Conservation (phyloP, 2,888 invertebrate species). For the Plebejus argus region DNA sequence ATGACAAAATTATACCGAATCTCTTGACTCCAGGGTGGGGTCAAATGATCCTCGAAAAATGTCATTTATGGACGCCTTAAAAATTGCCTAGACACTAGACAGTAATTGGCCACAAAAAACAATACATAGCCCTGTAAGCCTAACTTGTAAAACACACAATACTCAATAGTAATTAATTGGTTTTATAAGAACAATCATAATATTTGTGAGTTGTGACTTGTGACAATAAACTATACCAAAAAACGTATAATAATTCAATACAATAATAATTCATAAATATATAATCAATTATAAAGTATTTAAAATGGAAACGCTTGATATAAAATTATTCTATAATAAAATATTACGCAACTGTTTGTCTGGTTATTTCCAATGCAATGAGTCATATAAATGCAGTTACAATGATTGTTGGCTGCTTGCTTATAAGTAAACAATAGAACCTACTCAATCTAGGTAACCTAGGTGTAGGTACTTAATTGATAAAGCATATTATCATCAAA, state of each 20-base stretch:
- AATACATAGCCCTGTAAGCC: too few species aligned
- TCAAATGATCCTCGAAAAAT: neutral
- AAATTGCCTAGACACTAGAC: too few species aligned
- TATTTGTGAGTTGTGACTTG: too few species aligned
- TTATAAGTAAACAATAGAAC: slow-evolving; percentile 7
- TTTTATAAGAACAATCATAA: neutral
- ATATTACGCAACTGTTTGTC: neutral
- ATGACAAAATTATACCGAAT: neutral
- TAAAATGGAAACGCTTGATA: neutral
- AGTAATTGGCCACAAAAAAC: too few species aligned
- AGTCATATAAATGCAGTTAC: slow-evolving; percentile 10
- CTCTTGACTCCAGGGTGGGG: neutral
- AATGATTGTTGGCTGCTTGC: neutral
- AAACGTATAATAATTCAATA: too few species aligned
- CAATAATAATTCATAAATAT: neutral
- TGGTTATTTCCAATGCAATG: neutral
- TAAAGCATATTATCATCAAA: neutral
- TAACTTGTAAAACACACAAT: too few species aligned
- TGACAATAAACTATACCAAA: neutral
- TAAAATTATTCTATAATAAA: neutral
- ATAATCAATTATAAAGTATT: neutral
- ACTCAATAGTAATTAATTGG: neutral
- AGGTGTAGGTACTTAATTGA: neutral
- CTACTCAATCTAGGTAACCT: neutral
- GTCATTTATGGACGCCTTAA: neutral